Evolutionary conservation across 2,888 invertebrate species (phyloP).

Genomic region (Pandemis corylana): DNA sequence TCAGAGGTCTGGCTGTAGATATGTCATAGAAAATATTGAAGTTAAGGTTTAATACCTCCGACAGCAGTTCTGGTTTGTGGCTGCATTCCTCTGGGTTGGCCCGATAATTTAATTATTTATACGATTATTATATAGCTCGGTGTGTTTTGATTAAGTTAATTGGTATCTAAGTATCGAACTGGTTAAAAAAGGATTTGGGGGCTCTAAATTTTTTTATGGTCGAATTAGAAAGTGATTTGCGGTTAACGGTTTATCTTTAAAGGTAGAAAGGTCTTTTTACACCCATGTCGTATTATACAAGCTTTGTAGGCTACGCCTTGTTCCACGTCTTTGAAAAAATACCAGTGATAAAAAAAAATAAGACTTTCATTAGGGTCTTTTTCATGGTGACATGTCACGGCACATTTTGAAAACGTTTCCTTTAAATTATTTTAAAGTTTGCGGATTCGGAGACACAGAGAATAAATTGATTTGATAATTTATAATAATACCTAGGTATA

Average conservation of each 20-base stretch:
- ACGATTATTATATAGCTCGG: conserved; percentile 48
- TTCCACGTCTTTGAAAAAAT: too few species aligned
- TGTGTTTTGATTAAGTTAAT: conserved; percentile 47
- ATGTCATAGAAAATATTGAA: not conserved
- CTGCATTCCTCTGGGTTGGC: conserved; percentile 53
- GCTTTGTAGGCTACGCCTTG: too few species aligned
- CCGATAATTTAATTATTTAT: conserved; percentile 65
- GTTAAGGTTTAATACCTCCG: conserved; percentile 15
- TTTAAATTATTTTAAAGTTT: too few species aligned
- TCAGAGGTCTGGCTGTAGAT: too few species aligned
- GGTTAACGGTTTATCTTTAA: not conserved
- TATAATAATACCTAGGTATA: too few species aligned
- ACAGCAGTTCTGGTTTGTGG: conserved; percentile 44
- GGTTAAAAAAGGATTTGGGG: conserved; percentile 46
- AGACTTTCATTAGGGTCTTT: too few species aligned
- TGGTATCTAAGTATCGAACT: conserved; percentile 50
- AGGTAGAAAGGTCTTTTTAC: not conserved
- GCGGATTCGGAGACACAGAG: too few species aligned
- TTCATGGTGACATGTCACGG: too few species aligned
- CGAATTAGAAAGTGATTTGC: conserved; percentile 47
- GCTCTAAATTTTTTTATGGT: conserved; percentile 49
- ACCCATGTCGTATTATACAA: not conserved
- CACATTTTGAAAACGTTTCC: too few species aligned
- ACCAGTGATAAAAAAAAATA: too few species aligned
- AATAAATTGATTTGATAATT: too few species aligned